Percentiles rank a stretch among this genome's conserved stretches.
phyloP scores from a whole-genome alignment of 2,888 invertebrate species.

The Caenorhabditis wallacei region DNA sequence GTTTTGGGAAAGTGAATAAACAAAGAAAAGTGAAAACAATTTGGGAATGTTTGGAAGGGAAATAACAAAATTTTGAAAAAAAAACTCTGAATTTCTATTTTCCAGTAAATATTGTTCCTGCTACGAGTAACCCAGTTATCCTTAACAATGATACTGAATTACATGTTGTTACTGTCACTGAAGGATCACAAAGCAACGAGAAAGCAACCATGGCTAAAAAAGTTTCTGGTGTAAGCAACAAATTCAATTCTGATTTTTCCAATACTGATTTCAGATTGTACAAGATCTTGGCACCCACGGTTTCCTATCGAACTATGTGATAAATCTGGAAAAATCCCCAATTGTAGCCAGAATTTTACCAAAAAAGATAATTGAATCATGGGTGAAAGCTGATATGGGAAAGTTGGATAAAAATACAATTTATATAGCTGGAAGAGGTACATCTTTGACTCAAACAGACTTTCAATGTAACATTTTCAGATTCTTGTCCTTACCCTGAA shows the following conservation, averaged over 20 bases:
- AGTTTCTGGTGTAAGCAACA: constrained; percentile 46
- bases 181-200: constrained; percentile 41
- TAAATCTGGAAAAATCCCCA: constrained; percentile 37
- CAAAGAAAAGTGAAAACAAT: not conserved
- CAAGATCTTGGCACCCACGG: constrained; percentile 49
- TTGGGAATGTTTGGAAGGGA: not conserved
- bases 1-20: too few species aligned
- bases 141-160: constrained; percentile 70
- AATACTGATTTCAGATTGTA: constrained; percentile 48
- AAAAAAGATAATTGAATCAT: constrained; percentile 52
- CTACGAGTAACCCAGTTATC: constrained; percentile 65
- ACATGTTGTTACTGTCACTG: constrained; percentile 66
- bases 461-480: constrained; percentile 13
- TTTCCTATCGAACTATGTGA: constrained; percentile 55
- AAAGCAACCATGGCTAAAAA: constrained; percentile 47
- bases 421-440: constrained; percentile 54
- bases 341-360: constrained; percentile 52
- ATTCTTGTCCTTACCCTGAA: constrained; percentile 28
- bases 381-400: constrained; percentile 46
- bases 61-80: not conserved
- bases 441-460: not conserved
- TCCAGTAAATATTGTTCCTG: constrained; percentile 71
- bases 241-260: too few species aligned
- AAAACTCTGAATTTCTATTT: not conserved
- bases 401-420: constrained; percentile 53